Evolutionary conservation across 2,888 invertebrate species (phyloP), one percentile per base, ranked within the genome.

Genomic region (Lordiphosa andalusiaca): DNA sequence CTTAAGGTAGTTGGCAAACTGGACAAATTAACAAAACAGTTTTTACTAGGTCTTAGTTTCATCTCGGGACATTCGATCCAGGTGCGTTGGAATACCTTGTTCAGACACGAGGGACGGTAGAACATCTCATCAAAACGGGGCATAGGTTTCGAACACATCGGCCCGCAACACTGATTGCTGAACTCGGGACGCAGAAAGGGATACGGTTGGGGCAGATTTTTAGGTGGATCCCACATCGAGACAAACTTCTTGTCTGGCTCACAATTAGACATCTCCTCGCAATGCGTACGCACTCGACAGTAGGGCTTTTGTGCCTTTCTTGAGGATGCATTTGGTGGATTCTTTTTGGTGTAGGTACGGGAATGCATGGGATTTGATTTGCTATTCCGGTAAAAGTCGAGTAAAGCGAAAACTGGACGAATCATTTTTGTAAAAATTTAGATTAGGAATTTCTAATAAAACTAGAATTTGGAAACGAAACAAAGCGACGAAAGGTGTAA

Each of bases 61-160:
- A 36, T 48, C 23, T 61, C 53, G 30, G 4, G 78, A n/a, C 78
- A 78, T 6, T 78, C 81, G 64, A 71, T 71, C 78, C 78, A 78
- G 13, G 80, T 80, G 25, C 83, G 69, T 48, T 75, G 84, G 12
- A n/a, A 76, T 2, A 35, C 3, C 0, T 66, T 59, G 5, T 35
- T 40, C 19, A 76, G 76, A 38, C 64, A 37, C 1, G 78, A 69
- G 1, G 78, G 81, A 0, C 51, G 55, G 41, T 78, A 78, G 23
- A 67, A 83, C 6, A 80, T 10, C 2, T 69, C 51, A 51, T 78
- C 78, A 40, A 78, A 78, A 1, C 73, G 81, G 0, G 61, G 62
- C 38, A 48, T 4, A 3, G 13, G 58, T 13, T 3, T 53, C 35
- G 47, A 40, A 38, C 75, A 74, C 3, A 10, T 7, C 0, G 53